These are phyloP conservation scores for Urocitellus parryii DNA, from an alignment of 2,113 vertebrate genomes.

Conservation along the genomic window DNA sequence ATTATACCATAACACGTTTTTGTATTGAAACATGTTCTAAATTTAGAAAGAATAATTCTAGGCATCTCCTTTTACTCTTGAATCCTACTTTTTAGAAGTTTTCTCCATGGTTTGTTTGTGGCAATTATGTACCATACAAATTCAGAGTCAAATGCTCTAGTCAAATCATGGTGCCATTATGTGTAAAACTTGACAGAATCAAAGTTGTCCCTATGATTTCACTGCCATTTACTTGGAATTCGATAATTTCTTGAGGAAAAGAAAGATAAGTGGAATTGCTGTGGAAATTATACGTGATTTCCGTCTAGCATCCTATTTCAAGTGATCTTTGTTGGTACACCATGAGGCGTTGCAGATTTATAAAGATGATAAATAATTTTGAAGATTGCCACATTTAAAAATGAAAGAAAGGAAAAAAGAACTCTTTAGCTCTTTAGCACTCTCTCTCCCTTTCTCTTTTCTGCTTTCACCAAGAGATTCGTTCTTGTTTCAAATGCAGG, in stretches of 20 bases:
- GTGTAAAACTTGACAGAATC: constrained; percentile 19
- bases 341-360: not conserved
- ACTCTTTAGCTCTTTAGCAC: not conserved
- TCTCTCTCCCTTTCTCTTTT: not conserved
- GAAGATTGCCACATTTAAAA: not conserved
- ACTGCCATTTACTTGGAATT: not conserved
- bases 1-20: not conserved
- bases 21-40: constrained; percentile 6
- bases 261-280: not conserved
- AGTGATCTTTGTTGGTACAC: not conserved
- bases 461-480: not conserved
- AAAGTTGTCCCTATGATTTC: not conserved
- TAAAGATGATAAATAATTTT: not conserved
- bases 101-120: not conserved
- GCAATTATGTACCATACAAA: not conserved
- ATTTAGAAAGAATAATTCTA: not conserved
- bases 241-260: not conserved
- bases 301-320: not conserved
- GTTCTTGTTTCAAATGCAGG: constrained; percentile 28
- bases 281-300: not conserved
- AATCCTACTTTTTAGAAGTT: not conserved
- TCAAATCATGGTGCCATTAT: not conserved
- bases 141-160: not conserved
- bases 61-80: not conserved
- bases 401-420: not conserved